Evolutionary conservation across 2,113 vertebrate species (phyloP).

Genomic region (Eulemur rufifrons): DNA sequence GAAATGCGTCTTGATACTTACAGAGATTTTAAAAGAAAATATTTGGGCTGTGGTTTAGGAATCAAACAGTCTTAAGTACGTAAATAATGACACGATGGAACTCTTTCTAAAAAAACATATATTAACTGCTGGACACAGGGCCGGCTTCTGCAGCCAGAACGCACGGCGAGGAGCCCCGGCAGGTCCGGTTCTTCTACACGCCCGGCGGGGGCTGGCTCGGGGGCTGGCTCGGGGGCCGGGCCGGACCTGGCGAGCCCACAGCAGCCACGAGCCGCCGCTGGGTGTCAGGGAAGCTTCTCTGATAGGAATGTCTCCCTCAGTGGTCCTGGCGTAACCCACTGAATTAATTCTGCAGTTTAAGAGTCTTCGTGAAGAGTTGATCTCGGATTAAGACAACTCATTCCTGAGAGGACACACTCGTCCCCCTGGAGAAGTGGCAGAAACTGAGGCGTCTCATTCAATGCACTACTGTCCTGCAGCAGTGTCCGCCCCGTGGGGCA

Average conservation of each 20-base stretch:
- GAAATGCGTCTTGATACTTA: conserved; percentile 72
- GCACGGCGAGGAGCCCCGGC: fast-evolving
- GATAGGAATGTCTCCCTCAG: fast-evolving
- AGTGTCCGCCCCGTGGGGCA: too few relatives aligned
- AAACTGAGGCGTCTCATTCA: fast-evolving
- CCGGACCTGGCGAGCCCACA: fast-evolving
- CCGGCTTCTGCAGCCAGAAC: background rate
- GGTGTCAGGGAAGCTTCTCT: too few relatives aligned
- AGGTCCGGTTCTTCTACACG: fast-evolving
- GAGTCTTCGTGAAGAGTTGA: too few relatives aligned
- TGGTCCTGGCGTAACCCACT: fast-evolving
- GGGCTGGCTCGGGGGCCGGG: fast-evolving
- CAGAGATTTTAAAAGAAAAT: conserved; percentile 81
- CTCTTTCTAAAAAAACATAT: conserved; percentile 45
- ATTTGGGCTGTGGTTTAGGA: conserved; percentile 84
- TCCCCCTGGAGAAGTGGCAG: fast-evolving
- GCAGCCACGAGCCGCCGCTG: background rate
- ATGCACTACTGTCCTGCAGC: fast-evolving
- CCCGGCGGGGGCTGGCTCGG: fast-evolving
- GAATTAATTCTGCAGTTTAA: background rate
- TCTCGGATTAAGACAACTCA: background rate
- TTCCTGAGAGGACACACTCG: fast-evolving
- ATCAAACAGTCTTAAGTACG: conserved; percentile 87
- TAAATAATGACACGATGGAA: conserved; percentile 81
- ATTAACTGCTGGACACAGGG: background rate